phyloP scores from a whole-genome alignment of 1,140 invertebrate genomes.

The Archegozetes longisetosus region DNA sequence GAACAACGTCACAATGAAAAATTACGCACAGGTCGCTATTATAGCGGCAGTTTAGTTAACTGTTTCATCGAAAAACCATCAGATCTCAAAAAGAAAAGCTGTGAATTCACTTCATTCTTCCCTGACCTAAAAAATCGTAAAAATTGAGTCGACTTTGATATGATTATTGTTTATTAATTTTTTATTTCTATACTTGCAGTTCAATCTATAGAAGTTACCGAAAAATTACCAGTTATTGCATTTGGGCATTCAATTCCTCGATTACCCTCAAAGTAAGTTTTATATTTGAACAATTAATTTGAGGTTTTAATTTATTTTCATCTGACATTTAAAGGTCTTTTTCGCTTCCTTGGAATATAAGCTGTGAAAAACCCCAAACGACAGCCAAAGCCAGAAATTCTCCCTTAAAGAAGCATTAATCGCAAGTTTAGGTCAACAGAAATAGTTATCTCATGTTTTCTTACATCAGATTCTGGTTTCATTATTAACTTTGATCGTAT shows the following conservation, averaged over 20 bases:
- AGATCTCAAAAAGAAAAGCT: constrained; percentile 1
- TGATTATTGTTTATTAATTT: neutral
- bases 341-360: too few relatives aligned
- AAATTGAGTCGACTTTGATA: neutral
- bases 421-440: too few relatives aligned
- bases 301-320: too few relatives aligned
- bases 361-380: too few relatives aligned
- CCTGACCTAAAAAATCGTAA: constrained; percentile 13
- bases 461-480: too few relatives aligned
- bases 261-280: constrained; percentile 16
- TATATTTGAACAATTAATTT: too few relatives aligned
- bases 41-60: neutral
- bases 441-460: too few relatives aligned
- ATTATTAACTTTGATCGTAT: too few relatives aligned
- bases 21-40: constrained; percentile 11
- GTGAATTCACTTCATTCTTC: constrained; percentile 12
- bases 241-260: constrained; percentile 20
- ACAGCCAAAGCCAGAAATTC: too few relatives aligned
- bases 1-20: constrained; percentile 15
- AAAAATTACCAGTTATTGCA: constrained; percentile 18
- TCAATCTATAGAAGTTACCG: constrained; percentile 19
- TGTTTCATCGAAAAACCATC: neutral
- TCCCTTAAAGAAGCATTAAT: too few relatives aligned
- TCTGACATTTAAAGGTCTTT: too few relatives aligned
- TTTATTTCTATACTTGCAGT: constrained; percentile 1